These are phyloP conservation scores for Pluvianellus socialis DNA, from an alignment of 2,113 vertebrate species.

Conservation along the genomic window DNA sequence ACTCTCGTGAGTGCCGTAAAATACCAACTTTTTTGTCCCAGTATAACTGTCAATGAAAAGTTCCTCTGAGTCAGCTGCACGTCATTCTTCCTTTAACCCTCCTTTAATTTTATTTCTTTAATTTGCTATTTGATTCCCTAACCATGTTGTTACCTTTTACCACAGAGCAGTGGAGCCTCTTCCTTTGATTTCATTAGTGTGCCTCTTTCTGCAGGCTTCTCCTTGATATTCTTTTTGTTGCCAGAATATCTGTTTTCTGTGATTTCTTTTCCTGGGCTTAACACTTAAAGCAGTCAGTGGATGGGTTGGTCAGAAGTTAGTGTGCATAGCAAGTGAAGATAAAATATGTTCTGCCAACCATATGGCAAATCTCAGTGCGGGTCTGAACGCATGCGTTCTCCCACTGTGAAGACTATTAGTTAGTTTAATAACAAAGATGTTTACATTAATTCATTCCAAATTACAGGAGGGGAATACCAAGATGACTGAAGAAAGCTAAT, in stretches of 20 bases:
- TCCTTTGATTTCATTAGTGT: slow-evolving; percentile 14
- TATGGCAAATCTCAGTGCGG: background rate
- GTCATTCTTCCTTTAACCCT: background rate
- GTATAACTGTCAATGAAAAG: background rate
- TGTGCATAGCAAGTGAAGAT: background rate
- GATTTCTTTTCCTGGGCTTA: background rate
- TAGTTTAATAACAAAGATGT: background rate
- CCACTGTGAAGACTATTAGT: background rate
- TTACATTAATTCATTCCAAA: slow-evolving; percentile 13
- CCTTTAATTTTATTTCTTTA: too few species aligned
- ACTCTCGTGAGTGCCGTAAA: background rate
- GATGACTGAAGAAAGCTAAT: slow-evolving; percentile 31
- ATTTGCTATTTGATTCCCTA: background rate
- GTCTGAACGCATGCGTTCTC: rapidly evolving
- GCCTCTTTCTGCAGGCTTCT: background rate
- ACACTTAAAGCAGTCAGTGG: background rate
- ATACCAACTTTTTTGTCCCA: background rate
- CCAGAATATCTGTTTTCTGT: background rate
- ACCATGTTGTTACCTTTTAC: background rate
- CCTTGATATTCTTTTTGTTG: background rate
- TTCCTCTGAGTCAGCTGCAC: background rate
- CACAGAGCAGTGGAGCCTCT: background rate
- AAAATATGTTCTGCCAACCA: background rate
- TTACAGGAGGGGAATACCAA: slow-evolving; percentile 2
- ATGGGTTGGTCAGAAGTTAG: background rate